These are phyloP conservation scores for Pristionchus maxplancki DNA, from an alignment of 2,888 invertebrate genomes.

Conservation along the genomic window DNA sequence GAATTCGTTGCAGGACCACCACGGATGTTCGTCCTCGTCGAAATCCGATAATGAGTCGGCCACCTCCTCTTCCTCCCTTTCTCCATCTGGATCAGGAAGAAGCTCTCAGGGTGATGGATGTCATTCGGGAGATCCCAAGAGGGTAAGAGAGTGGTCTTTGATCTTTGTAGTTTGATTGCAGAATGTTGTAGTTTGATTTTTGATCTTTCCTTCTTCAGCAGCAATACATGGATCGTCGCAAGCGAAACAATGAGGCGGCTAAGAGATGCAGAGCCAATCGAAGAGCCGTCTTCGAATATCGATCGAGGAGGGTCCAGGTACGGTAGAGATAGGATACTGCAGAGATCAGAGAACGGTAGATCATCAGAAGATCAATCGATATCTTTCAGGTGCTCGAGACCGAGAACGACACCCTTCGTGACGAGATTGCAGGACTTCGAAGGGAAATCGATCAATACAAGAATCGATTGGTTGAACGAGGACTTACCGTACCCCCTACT, in stretches of 20 bases:
- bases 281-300: conserved; percentile 78
- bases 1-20: conserved; percentile 27
- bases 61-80: conserved; percentile 64
- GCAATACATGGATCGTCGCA: conserved; percentile 79
- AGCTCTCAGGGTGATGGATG: conserved; percentile 7
- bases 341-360: neutral
- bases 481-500: conserved; percentile 18
- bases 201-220: conserved; percentile 57
- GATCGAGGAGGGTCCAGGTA: conserved; percentile 77
- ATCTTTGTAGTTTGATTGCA: neutral
- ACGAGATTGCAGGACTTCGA: conserved; percentile 76
- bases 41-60: conserved; percentile 65
- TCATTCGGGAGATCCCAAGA: conserved; percentile 42
- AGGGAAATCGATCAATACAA: conserved; percentile 72
- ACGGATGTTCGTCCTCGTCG: conserved; percentile 53
- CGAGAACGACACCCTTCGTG: conserved; percentile 79
- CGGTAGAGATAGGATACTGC: conserved; percentile 11
- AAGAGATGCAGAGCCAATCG: conserved; percentile 80
- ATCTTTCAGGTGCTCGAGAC: conserved; percentile 77
- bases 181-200: neutral
- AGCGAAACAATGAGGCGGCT: conserved; percentile 80
- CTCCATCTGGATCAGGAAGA: conserved; percentile 61
- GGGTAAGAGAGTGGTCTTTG: conserved; percentile 25
- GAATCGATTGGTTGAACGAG: conserved; percentile 59
- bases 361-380: neutral